Percentiles rank a stretch among this genome's conserved stretches.
Conservation (phyloP, 1,140 invertebrate genomes). For the Tribolium castaneum region DNA sequence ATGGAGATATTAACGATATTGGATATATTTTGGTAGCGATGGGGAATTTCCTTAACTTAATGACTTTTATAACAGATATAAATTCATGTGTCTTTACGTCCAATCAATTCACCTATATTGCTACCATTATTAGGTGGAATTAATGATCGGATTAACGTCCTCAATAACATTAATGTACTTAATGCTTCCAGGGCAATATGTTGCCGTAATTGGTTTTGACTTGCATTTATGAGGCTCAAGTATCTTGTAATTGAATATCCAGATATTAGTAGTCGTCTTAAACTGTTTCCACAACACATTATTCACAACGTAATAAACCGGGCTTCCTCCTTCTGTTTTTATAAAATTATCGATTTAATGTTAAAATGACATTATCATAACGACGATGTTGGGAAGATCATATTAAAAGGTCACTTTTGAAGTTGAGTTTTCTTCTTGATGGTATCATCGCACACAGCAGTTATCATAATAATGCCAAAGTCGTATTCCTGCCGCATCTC, state of each 20-base stretch:
- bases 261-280: neutral
- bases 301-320: neutral
- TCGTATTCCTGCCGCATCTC: neutral
- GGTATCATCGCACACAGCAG: neutral
- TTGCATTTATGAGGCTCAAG: neutral
- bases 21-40: neutral
- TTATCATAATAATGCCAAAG: neutral
- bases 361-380: neutral
- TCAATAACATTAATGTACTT: conserved; percentile 18
- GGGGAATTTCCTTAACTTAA: neutral
- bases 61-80: neutral
- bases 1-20: neutral
- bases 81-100: neutral
- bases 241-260: conserved; percentile 1
- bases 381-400: neutral
- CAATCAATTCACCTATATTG: conserved; percentile 1
- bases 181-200: conserved; percentile 1
- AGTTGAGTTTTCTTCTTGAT: neutral
- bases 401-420: neutral
- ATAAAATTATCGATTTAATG: neutral
- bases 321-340: neutral
- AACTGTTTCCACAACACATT: neutral
- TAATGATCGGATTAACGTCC: conserved; percentile 23
- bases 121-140: conserved; percentile 16
- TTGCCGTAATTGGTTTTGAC: conserved; percentile 21